A percentile compares a stretch with the other conserved stretches of the same genome.
Conservation (phyloP, 2,113 vertebrate genomes). For the Chlamydotis undulata region DNA sequence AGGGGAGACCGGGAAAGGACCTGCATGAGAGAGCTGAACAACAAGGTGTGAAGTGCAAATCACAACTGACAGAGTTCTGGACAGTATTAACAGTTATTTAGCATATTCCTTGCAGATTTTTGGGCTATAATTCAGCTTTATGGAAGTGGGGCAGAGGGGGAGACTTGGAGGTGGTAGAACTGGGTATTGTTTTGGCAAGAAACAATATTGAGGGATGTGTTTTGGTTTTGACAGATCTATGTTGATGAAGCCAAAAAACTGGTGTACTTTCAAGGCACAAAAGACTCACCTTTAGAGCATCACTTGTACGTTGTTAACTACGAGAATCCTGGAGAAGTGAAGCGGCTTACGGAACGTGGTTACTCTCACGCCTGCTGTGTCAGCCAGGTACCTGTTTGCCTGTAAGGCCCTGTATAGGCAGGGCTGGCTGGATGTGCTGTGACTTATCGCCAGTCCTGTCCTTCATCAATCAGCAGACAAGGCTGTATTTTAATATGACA, state of each 20-base stretch:
- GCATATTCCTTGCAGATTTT: neutral
- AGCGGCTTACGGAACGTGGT: conserved; percentile 77
- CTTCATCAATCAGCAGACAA: neutral
- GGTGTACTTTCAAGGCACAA: conserved; percentile 85
- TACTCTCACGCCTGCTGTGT: conserved; percentile 82
- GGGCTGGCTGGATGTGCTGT: neutral
- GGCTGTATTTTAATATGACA: neutral
- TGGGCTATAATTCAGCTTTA: neutral
- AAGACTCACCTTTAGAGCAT: conserved; percentile 82
- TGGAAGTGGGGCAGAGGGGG: neutral
- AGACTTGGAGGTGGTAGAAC: neutral
- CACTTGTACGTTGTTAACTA: conserved; percentile 82
- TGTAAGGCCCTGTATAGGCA: neutral
- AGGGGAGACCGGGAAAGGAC: neutral
- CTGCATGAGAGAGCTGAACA: neutral
- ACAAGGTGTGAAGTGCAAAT: neutral
- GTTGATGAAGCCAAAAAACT: conserved; percentile 81
- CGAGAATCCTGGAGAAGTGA: conserved; percentile 75
- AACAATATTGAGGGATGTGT: neutral
- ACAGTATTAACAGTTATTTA: neutral
- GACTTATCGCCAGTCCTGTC: neutral
- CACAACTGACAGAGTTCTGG: neutral
- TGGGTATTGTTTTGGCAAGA: neutral
- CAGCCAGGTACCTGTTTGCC: conserved; percentile 73
- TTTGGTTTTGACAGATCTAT: conserved; percentile 74